Percentiles rank a stretch among this genome's conserved stretches.
These are phyloP conservation scores for Neodiprion pinetum DNA, from an alignment of 1,140 invertebrate species.

Conservation along the genomic window DNA sequence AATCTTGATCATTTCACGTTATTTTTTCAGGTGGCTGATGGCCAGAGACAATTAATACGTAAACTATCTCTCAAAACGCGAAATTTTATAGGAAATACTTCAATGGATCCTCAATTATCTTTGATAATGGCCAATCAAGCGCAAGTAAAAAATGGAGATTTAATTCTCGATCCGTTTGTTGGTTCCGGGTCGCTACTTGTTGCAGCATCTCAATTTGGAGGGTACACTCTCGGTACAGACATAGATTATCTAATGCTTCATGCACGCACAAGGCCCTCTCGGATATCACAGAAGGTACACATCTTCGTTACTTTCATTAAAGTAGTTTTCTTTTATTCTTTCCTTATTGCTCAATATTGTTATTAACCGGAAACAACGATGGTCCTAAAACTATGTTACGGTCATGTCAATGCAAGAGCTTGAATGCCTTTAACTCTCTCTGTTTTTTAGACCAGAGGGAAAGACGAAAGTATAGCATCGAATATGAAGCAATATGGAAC, in stretches of 20 bases:
- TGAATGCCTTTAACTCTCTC: constrained; percentile 19
- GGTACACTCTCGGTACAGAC: constrained; percentile 88
- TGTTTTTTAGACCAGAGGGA: constrained; percentile 68
- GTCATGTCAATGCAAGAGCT: neutral
- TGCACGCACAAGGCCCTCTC: constrained; percentile 80
- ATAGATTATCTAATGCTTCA: constrained; percentile 95
- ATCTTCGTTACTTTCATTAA: neutral
- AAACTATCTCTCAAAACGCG: constrained; percentile 85
- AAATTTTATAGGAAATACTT: constrained; percentile 96
- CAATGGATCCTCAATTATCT: constrained; percentile 94
- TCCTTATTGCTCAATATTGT: constrained; percentile 15
- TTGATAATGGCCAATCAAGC: constrained; percentile 95
- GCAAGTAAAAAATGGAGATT: constrained; percentile 72
- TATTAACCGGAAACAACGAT: constrained; percentile 7
- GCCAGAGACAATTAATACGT: constrained; percentile 80
- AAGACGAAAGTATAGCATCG: constrained; percentile 83
- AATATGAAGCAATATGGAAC: constrained; percentile 90
- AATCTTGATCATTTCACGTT: neutral
- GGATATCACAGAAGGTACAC: constrained; percentile 77
- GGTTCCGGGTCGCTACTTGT: constrained; percentile 93
- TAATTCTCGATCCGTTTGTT: constrained; percentile 95
- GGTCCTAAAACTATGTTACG: constrained; percentile 11
- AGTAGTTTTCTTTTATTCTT: constrained; percentile 16
- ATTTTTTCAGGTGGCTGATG: constrained; percentile 74
- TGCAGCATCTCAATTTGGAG: constrained; percentile 90